Evolutionary conservation across 2,888 invertebrate genomes (phyloP).

Genomic region (Catocala nupta): DNA sequence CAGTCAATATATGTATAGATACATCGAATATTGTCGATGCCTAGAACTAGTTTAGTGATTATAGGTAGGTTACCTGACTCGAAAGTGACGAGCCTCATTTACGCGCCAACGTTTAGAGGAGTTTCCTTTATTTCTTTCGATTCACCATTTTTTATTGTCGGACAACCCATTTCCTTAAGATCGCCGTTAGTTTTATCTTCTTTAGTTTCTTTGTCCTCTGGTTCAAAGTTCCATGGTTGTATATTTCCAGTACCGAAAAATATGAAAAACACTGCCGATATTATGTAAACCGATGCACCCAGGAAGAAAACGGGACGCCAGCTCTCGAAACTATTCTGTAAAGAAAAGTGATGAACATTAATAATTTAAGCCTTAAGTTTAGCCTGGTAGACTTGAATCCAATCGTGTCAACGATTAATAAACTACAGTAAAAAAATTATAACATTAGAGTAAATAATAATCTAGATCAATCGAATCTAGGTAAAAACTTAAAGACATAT

Average conservation of each 20-base stretch:
- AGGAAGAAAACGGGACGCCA: constrained; percentile 92
- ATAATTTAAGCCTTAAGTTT: no score
- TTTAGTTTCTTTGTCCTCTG: constrained; percentile 56
- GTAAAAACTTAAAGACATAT: no score
- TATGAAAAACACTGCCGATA: constrained; percentile 90
- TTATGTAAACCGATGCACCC: constrained; percentile 90
- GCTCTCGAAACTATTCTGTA: constrained; percentile 90
- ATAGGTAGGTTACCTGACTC: constrained; percentile 23
- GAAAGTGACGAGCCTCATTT: constrained; percentile 34
- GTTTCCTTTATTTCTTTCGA: constrained; percentile 73
- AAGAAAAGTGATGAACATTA: constrained; percentile 29
- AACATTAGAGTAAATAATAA: no score
- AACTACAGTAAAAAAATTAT: no score
- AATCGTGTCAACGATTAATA: no score
- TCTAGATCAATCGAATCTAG: no score
- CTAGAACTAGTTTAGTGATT: constrained; percentile 31
- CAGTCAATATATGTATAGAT: constrained; percentile 11
- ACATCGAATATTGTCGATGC: constrained; percentile 26
- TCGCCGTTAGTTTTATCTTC: constrained; percentile 62
- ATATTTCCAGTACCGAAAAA: constrained; percentile 90
- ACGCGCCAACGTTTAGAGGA: constrained; percentile 65
- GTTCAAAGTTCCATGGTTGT: constrained; percentile 90
- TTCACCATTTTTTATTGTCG: constrained; percentile 58
- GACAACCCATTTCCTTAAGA: constrained; percentile 62
- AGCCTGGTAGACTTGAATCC: no score